phyloP scores from a whole-genome alignment of 2,113 vertebrate genomes.

The Leptosomus discolor region DNA sequence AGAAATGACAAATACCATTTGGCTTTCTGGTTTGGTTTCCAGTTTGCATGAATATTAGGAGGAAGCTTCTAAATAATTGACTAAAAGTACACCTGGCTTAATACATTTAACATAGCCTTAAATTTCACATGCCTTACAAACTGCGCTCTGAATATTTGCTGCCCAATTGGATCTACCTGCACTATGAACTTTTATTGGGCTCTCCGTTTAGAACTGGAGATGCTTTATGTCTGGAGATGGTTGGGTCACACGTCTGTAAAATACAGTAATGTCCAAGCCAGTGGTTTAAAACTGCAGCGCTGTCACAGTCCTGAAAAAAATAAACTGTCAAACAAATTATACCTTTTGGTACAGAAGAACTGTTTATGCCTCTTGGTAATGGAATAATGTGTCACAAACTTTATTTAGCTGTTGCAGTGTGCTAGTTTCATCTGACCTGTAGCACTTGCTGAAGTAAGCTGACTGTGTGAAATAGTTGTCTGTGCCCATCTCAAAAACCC shows the following conservation, averaged over 20 bases:
- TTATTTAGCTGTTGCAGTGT: conserved; percentile 18
- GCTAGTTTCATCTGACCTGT: neutral
- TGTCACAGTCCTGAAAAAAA: neutral
- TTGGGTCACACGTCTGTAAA: neutral
- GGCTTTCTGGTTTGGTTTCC: neutral
- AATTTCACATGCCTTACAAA: neutral
- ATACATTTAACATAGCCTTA: neutral
- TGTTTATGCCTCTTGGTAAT: neutral
- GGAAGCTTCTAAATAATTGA: neutral
- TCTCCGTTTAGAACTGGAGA: neutral
- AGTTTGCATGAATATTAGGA: neutral
- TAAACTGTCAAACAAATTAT: neutral
- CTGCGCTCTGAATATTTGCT: neutral
- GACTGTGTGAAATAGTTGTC: neutral
- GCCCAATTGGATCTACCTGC: neutral
- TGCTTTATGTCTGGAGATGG: neutral
- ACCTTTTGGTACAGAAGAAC: neutral
- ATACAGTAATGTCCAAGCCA: neutral
- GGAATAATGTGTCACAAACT: conserved; percentile 19
- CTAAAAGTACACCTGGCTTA: neutral
- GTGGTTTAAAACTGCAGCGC: neutral
- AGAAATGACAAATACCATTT: neutral
- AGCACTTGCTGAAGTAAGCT: neutral
- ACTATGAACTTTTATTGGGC: neutral
- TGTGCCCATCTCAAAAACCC: neutral